phyloP scores from a whole-genome alignment of 2,113 vertebrate species.

The Eupsittula cactorum region DNA sequence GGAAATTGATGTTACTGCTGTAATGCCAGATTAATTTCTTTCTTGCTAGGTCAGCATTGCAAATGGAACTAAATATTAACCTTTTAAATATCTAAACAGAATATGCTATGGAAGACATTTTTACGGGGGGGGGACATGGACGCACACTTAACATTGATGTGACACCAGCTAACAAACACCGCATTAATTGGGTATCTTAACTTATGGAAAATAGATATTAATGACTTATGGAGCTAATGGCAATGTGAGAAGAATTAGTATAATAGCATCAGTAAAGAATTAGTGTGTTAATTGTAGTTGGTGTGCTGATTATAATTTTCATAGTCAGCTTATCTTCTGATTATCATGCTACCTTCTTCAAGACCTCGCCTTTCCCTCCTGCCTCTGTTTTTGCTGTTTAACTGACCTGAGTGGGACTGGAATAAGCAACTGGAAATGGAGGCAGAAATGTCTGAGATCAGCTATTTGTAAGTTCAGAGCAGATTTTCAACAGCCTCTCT shows the following conservation, averaged over 20 bases:
- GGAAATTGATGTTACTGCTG: slow-evolving; percentile 87
- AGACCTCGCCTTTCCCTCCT: not conserved
- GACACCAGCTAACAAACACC: not conserved
- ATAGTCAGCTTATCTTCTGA: not conserved
- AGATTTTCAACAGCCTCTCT: not conserved
- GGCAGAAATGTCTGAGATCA: not conserved
- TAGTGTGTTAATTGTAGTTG: not conserved
- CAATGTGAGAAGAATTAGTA: not conserved
- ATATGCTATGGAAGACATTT: slow-evolving; percentile 42
- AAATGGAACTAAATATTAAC: slow-evolving; percentile 81
- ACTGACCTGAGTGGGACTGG: not conserved
- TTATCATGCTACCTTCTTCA: not conserved
- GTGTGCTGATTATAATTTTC: not conserved
- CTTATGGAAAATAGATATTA: not conserved
- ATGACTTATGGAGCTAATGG: not conserved
- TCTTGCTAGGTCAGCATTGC: slow-evolving; percentile 86
- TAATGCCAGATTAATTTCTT: slow-evolving; percentile 88
- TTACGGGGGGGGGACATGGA: slow-evolving; percentile 28
- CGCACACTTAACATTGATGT: not conserved
- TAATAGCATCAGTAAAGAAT: not conserved
- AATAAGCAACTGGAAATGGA: not conserved
- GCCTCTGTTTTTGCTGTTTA: not conserved
- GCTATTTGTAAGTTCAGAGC: not conserved
- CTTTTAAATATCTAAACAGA: slow-evolving; percentile 74
- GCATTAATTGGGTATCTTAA: not conserved